Percentiles rank a stretch among this genome's conserved stretches.
These are phyloP conservation scores for Megathymus violae DNA, from an alignment of 1,140 invertebrate genomes.

Conservation along the genomic window DNA sequence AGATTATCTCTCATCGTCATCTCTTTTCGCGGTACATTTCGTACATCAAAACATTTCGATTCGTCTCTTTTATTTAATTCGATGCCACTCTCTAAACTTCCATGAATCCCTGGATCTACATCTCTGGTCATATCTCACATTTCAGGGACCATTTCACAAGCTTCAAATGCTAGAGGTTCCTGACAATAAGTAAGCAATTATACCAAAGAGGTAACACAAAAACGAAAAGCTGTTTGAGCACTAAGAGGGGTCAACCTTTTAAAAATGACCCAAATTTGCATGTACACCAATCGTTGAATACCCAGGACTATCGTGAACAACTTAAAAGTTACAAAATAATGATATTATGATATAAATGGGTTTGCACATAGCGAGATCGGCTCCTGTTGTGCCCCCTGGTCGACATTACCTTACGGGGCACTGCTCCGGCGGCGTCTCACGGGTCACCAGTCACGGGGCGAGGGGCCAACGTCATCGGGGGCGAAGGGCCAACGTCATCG, in stretches of 20 bases:
- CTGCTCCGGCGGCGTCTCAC: constrained; percentile 41
- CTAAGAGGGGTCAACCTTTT: constrained; percentile 44
- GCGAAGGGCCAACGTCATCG: constrained; percentile 19
- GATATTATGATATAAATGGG: constrained; percentile 70
- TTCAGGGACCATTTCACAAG: neutral
- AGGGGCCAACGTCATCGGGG: constrained; percentile 5
- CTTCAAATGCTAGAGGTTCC: neutral
- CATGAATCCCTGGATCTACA: constrained; percentile 11
- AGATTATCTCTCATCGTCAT: no score
- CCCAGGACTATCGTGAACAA: constrained; percentile 44
- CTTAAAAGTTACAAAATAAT: constrained; percentile 53
- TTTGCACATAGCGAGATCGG: constrained; percentile 74
- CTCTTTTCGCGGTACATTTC: no score
- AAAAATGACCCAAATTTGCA: constrained; percentile 39
- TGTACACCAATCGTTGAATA: constrained; percentile 21
- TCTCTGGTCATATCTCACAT: no score
- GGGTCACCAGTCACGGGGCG: no score
- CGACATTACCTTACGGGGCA: constrained; percentile 69
- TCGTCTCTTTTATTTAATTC: no score
- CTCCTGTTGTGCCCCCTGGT: constrained; percentile 68
- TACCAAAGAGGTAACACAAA: constrained; percentile 55
- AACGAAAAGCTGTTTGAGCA: constrained; percentile 66
- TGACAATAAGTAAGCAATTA: constrained; percentile 55
- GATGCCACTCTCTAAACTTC: no score
- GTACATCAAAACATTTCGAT: no score